Evolutionary conservation across 1,140 invertebrate genomes (phyloP).

Genomic region (Coenobita brevimanus): DNA sequence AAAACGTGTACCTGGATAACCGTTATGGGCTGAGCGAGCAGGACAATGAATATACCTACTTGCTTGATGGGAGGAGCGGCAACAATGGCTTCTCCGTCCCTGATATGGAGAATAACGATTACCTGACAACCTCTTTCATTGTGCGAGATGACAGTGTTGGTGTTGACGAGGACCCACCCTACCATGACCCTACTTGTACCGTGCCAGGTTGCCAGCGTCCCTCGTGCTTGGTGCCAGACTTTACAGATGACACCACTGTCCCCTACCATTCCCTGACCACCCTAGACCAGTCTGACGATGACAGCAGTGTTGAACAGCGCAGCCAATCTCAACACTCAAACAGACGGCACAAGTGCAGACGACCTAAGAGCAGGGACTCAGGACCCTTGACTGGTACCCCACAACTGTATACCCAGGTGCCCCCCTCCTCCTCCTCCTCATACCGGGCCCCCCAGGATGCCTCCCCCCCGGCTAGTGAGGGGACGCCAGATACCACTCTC

Average conservation of each 20-base stretch:
- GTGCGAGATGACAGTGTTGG: constrained; percentile 43
- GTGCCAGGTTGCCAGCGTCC: constrained; percentile 47
- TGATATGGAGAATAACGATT: constrained; percentile 50
- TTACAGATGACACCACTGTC: constrained; percentile 47
- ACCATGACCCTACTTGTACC: constrained; percentile 61
- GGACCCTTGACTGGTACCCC: constrained; percentile 48
- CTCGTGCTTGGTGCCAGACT: constrained; percentile 55
- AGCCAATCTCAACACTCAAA: constrained; percentile 50
- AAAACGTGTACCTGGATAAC: constrained; percentile 37
- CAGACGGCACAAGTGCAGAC: constrained; percentile 41
- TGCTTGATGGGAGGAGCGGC: background rate
- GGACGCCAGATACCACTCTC: constrained; percentile 34
- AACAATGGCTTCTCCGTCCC: constrained; percentile 40
- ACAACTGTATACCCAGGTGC: background rate
- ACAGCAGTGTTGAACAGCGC: constrained; percentile 14
- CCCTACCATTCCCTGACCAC: constrained; percentile 47
- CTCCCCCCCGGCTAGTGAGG: constrained; percentile 44
- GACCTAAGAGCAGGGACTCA: constrained; percentile 39
- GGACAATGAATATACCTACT: constrained; percentile 44
- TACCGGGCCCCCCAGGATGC: constrained; percentile 54
- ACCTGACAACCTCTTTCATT: constrained; percentile 58
- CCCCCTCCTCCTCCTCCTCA: constrained; percentile 16
- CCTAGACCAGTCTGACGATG: constrained; percentile 50
- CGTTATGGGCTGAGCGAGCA: constrained; percentile 38
- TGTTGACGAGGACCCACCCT: constrained; percentile 17